phyloP scores from a whole-genome alignment of 2,113 vertebrate genomes.

The Hipposideros armiger region DNA sequence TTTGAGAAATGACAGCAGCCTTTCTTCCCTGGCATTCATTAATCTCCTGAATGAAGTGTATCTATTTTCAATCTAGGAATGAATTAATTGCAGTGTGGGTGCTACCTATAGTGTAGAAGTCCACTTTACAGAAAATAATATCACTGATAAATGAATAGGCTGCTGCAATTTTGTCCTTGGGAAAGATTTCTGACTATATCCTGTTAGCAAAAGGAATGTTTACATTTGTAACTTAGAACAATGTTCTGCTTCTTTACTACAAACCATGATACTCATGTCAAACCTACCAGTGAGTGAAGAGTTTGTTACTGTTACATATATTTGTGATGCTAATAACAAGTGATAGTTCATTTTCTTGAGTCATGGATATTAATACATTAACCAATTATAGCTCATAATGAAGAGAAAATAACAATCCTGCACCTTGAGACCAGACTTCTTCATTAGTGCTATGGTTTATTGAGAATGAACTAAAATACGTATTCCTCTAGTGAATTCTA shows the following conservation, averaged over 20 bases:
- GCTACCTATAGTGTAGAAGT: slow-evolving; percentile 68
- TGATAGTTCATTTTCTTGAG: slow-evolving; percentile 59
- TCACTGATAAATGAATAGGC: slow-evolving; percentile 76
- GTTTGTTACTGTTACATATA: slow-evolving; percentile 65
- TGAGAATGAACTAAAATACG: slow-evolving; percentile 70
- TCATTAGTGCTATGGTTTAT: slow-evolving; percentile 80
- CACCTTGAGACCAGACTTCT: slow-evolving; percentile 77
- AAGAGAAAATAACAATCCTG: slow-evolving; percentile 81
- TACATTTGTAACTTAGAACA: slow-evolving; percentile 72
- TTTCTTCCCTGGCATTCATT: slow-evolving; percentile 68
- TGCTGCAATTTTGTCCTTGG: slow-evolving; percentile 76
- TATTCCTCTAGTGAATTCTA: slow-evolving; percentile 82
- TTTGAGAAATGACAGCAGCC: slow-evolving; percentile 71
- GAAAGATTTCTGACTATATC: slow-evolving; percentile 70
- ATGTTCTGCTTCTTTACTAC: slow-evolving; percentile 77
- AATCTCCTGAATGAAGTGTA: slow-evolving; percentile 74
- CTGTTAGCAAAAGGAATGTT: slow-evolving; percentile 65
- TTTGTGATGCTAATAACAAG: slow-evolving; percentile 78
- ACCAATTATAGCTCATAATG: slow-evolving; percentile 79
- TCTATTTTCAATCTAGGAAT: slow-evolving; percentile 79
- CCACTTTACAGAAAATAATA: slow-evolving; percentile 66
- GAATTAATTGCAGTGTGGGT: slow-evolving; percentile 82
- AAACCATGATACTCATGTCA: slow-evolving; percentile 70
- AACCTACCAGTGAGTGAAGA: slow-evolving; percentile 62
- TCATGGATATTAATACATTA: slow-evolving; percentile 82